Base-by-base conservation (phyloP, 2,888 invertebrate species). In the Zeuzera pyrina region DNA sequence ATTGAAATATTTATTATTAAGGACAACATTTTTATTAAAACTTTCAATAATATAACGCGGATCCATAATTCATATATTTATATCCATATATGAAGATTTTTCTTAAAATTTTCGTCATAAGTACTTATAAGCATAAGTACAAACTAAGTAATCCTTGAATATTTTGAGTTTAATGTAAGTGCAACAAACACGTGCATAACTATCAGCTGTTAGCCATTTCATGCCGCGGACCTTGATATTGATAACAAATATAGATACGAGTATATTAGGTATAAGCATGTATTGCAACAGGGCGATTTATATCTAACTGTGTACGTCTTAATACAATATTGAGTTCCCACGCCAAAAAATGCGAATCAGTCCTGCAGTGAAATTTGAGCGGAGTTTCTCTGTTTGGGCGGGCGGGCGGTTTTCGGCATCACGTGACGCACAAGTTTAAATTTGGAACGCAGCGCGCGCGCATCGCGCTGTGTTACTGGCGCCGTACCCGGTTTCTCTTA, bases 351-450 rank as follows among this genome's bases (percentile, higher is more conserved):
- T 46, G 48, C 39, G 45, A 43, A 47, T 53, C 51, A 45, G 41
- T 57, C 52, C 44, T 61, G 65, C 64, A 68, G 55, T 81, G 81
- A 79, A 83, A 83, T 76, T 59, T 54, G 81, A 83, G 78, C 49
- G 67, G 74, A 63, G 76, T 81, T 79, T 79, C 81, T 83, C 71
- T 69, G 78, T 83, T 81, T 83, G 83, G 81, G 78, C 81, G 81
- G 81, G 73, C 72, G 74, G 70, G 61, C 55, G 57, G 55, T 12
- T n/a, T 12, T 59, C 55, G 44, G 47, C 62, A 71, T 71, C 79
- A 74, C 74, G 74, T 81, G 81, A 77, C 74, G 68, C 64, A 53
- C 50, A 36, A 49, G 63, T 57, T 69, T 81, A 81, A 70, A 57
- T 76, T 73, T 74, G 67, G 81, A 79, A 65, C 70, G 66, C 65